Conservation (phyloP, 2,888 invertebrate species). For the Caenorhabditis uteleia region DNA sequence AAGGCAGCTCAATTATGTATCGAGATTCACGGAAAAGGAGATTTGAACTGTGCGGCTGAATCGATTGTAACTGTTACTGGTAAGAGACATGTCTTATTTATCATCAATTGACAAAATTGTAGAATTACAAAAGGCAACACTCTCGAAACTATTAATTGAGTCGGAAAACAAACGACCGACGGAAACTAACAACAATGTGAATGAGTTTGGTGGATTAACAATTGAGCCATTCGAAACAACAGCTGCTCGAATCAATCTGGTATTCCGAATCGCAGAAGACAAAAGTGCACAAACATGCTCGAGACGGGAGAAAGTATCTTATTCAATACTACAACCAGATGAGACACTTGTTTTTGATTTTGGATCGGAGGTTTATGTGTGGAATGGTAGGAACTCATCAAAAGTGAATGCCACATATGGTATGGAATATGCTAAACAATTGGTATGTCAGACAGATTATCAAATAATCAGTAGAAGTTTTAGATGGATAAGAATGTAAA, state of each 20-base stretch:
- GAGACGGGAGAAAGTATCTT: slow-evolving; percentile 11
- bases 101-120: slow-evolving; percentile 4
- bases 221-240: slow-evolving; percentile 18
- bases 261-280: slow-evolving; percentile 22
- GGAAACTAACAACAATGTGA: slow-evolving; percentile 6
- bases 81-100: too few relatives aligned
- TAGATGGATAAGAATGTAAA: slow-evolving; percentile 32
- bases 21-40: slow-evolving; percentile 51
- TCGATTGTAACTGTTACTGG: slow-evolving; percentile 42
- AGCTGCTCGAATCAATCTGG: slow-evolving; percentile 23
- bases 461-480: not conserved
- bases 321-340: slow-evolving; percentile 20
- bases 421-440: slow-evolving; percentile 52
- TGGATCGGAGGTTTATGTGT: slow-evolving; percentile 63
- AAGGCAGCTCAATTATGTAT: slow-evolving; percentile 60
- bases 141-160: slow-evolving; percentile 11
- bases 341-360: slow-evolving; percentile 62
- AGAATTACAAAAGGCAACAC: not conserved
- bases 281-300: slow-evolving; percentile 19
- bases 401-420: slow-evolving; percentile 49
- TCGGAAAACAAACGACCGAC: too few relatives aligned
- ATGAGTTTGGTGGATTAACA: not conserved
- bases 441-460: slow-evolving; percentile 28
- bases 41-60: slow-evolving; percentile 49
- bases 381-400: slow-evolving; percentile 55